Percentiles rank a stretch among this genome's conserved stretches.
Conservation (phyloP, 37 sponge, comb jelly and placozoan species). For the Cliona cf. orientalis region DNA sequence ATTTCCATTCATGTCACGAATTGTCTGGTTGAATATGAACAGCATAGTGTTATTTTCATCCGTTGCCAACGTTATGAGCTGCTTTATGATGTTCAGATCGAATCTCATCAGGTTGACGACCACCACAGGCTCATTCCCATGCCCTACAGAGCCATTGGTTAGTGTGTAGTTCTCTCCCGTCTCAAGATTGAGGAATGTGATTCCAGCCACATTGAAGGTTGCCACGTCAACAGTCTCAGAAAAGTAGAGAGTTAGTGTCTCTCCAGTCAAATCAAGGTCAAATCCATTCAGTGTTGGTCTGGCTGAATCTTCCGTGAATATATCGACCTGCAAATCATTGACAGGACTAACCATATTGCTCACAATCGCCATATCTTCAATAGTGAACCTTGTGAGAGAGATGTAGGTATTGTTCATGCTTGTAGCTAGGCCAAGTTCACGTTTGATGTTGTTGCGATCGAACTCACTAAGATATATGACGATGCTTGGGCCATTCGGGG, state of each 20-base stretch:
- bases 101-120: slow-evolving; percentile 57
- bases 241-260: slow-evolving; percentile 76
- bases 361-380: slow-evolving; percentile 83
- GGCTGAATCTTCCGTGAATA: slow-evolving; percentile 51
- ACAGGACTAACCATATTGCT: slow-evolving; percentile 34
- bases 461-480: slow-evolving; percentile 67
- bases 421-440: slow-evolving; percentile 65
- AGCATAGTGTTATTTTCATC: slow-evolving; percentile 52
- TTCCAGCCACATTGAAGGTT: slow-evolving; percentile 72
- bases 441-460: slow-evolving; percentile 90
- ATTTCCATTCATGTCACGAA: slow-evolving; percentile 89
- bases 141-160: slow-evolving; percentile 50
- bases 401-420: slow-evolving; percentile 67
- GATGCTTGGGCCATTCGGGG: slow-evolving; percentile 55
- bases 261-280: slow-evolving; percentile 82
- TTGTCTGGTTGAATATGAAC: slow-evolving; percentile 55
- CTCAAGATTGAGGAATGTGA: slow-evolving; percentile 54
- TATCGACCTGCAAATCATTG: slow-evolving; percentile 31
- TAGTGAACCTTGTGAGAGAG: slow-evolving; percentile 14
- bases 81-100: slow-evolving; percentile 85
- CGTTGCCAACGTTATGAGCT: slow-evolving; percentile 68
- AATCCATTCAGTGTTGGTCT: slow-evolving; percentile 62
- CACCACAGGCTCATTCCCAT: slow-evolving; percentile 81
- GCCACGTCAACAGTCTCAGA: slow-evolving; percentile 83
- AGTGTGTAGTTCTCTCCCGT: slow-evolving; percentile 55